Evolutionary conservation across 2,888 invertebrate genomes (phyloP), one percentile per base, ranked within the genome.

Genomic region (Caenorhabditis virilis): DNA sequence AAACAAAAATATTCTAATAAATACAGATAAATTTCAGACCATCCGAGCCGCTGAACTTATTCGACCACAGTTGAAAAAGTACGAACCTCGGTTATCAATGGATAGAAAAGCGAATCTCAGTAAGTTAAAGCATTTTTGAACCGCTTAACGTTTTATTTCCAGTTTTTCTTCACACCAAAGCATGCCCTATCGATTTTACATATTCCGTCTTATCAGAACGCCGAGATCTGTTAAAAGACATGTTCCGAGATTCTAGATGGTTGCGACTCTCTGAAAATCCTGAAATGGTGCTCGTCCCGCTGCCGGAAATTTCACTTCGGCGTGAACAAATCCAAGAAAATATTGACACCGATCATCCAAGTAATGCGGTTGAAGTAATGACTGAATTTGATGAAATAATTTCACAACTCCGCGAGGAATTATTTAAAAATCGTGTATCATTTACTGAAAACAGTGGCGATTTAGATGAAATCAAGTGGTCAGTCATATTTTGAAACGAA

Each of bases 101-200:
- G 55, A 60, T 1, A 56, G 72, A 11, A 66, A 63, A 41, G 61
- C 63, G 0, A 75, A 76, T 66, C 48, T 77, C 7, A 51, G 76
- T 76, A 27, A 45, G 52, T 50, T 50, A 7, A 15, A 22, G 33
- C 18, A 11, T 26, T 47, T 66, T 65, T 38, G 20, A 16, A 42
- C 20, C 41, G 5, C 5, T 36, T 16, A 2, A 39, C 16, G n/a
- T n/a, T n/a, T n/a, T n/a, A 39, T 13, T 52, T 63, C 35, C 55
- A 78, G 77, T 78, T 20, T 67, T 79, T 50, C 60, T 77, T 0
- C 75, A 78, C 46, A 72, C 75, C 7, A 72, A 77, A 26, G 72
- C 75, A 1, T 52, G 55, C 13, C 39, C 58, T 6, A 54, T 55
- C 22, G 79, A 79, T 49, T 69, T 66, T 51, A 22, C 67, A 2